Evolutionary conservation across 2,888 invertebrate genomes (phyloP), one percentile per base, ranked within the genome.

Genomic region (Eilema depressum): DNA sequence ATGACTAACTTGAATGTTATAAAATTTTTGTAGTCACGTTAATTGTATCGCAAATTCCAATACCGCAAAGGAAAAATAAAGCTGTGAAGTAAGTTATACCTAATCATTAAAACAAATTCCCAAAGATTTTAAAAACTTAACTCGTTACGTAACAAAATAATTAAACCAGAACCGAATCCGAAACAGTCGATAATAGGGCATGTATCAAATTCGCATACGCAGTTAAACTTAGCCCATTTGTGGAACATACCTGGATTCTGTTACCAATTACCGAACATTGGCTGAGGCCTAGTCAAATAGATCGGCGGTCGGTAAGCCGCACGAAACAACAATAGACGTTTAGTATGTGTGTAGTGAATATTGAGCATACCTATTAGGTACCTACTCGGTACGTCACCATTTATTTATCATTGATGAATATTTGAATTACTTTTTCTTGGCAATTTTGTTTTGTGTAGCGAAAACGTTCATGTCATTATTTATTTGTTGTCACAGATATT

Each of bases 191-290:
- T 78, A 81, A 76, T 71, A 71, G 76, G 66, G 69, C 66, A 56
- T 65, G 73, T 78, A 83, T 84, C 78, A 79, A 75, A 76, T 79
- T 77, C 70, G 68, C 73, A 70, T 77, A 76, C 74, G 75, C 70
- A 72, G 75, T 74, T 79, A 71, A 78, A 79, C 78, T 75, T 75
- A 70, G 77, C 73, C 76, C 78, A 80, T 85, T 84, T 79, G 67
- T 47, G 74, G 68, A 75, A 75, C 75, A 75, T 72, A 75, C 78
- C 74, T 77, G 76, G 75, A 75, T 85, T 75, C 71, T 76, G 81
- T 86, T 83, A 83, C 86, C 86, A 85, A 85, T 85, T 85, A 85
- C 72, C 60, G 74, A 59, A 80, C 75, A 78, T 74, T 74, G 75
- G 76, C 74, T 75, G 63, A 75, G 71, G 33, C 69, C 69, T 79